Conservation (phyloP, 1,140 invertebrate species). For the Drosophila watanabei region DNA sequence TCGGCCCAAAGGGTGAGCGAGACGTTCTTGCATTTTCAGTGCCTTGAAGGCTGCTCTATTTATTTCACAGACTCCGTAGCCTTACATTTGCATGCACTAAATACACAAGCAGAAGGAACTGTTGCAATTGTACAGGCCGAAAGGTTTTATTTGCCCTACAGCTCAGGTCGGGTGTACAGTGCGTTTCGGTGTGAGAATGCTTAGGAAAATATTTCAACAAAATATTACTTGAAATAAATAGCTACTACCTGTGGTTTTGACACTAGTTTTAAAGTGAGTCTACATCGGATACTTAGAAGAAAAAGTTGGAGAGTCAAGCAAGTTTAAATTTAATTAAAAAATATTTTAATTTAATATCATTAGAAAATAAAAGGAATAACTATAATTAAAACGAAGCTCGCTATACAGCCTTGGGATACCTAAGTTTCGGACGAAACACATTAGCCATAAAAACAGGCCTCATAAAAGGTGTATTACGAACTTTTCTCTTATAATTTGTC, state of each 20-base stretch:
- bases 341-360: background rate
- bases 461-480: background rate
- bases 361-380: background rate
- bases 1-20: conserved; percentile 1
- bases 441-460: background rate
- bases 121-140: conserved; percentile 22
- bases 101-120: conserved; percentile 19
- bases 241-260: too few relatives aligned
- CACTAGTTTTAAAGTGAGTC: background rate
- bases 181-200: conserved; percentile 10
- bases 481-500: background rate
- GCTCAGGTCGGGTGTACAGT: conserved; percentile 8
- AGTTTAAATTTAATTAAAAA: background rate
- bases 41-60: conserved; percentile 33
- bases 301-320: background rate
- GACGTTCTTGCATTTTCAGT: background rate
- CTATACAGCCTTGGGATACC: background rate
- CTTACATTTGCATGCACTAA: conserved; percentile 63
- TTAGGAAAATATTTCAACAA: background rate
- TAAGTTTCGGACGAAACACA: background rate
- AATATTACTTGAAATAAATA: background rate
- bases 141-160: conserved; percentile 8
- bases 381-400: background rate
- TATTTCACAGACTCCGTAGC: conserved; percentile 42
- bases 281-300: background rate